Conservation (phyloP, 1,140 invertebrate genomes). For the Zaprionus camerounensis region DNA sequence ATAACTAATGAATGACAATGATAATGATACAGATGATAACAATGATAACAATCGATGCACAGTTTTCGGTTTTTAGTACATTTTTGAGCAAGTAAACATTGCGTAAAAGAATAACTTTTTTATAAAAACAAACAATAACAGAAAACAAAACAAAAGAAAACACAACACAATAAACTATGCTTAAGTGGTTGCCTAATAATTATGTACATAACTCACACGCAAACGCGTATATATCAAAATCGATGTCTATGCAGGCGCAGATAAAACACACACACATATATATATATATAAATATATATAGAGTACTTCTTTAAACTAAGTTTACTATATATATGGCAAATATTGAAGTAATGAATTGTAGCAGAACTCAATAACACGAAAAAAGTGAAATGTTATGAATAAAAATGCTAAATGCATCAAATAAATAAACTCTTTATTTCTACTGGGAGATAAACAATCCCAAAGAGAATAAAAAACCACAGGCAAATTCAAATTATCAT, state of each 20-base stretch:
- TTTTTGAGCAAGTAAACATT: constrained; percentile 60
- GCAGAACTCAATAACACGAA: constrained; percentile 22
- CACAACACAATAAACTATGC: constrained; percentile 53
- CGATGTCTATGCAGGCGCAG: constrained; percentile 12
- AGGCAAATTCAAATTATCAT: constrained; percentile 16
- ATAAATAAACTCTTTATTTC: constrained; percentile 35
- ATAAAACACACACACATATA: constrained; percentile 51
- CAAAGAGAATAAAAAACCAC: constrained; percentile 17
- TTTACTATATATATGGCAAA: constrained; percentile 65
- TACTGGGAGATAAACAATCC: constrained; percentile 21
- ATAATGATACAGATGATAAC: constrained; percentile 49
- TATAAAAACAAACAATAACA: constrained; percentile 52
- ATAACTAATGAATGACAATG: constrained; percentile 60
- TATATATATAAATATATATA: constrained; percentile 46
- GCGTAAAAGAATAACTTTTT: constrained; percentile 65
- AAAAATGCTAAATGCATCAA: constrained; percentile 52
- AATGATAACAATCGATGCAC: constrained; percentile 56
- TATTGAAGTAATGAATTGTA: constrained; percentile 74
- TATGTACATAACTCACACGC: constrained; percentile 56
- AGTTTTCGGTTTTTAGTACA: constrained; percentile 73
- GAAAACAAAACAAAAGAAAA: not conserved
- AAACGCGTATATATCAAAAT: constrained; percentile 44
- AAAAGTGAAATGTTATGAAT: constrained; percentile 59
- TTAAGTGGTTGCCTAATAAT: constrained; percentile 80
- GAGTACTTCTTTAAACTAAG: constrained; percentile 70